Base-by-base conservation (phyloP, 2,888 invertebrate species). In the Dorcus hopei region DNA sequence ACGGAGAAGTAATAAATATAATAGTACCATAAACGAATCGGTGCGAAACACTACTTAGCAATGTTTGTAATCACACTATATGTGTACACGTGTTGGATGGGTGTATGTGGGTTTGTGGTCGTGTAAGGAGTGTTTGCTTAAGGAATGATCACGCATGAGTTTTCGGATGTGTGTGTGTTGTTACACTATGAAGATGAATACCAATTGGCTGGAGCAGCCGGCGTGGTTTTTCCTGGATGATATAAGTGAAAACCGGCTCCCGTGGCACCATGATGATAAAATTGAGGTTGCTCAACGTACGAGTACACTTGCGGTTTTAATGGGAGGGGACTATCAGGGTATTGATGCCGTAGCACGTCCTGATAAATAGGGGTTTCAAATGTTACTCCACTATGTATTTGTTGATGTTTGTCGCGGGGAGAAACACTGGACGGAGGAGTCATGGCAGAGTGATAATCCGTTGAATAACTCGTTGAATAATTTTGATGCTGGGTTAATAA, bases 391-490 rank as follows among this genome's bases (percentile, higher is more conserved):
- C 74, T 71, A 59, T 81, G 82, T 58, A 81, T 77, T 68, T 87
- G 88, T 74, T 83, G 85, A 76, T 81, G 87, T 68, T 88, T 93
- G 73, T 96, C 96, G 61, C 95, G 84, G 0, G 97, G 96, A 4
- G 96, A 96, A 1, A 96, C 96, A 3, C 96, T 96, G n/a, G 95
- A 94, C 52, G 97, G 97, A 53, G 96, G 96, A 3, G 96, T 96
- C 93, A 97, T 96, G 49, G 94, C 93, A 11, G 57, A 49, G 77
- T 95, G 95, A 72, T 93, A 93, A 72, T 93, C 93, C 64, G 89
- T 89, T 59, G 83, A 81, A 68, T 87, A 87, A 59, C 81, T 77
- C 80, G 71, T 84, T 80, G 72, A 84, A 83, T 68, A 87, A 82
- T 83, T 84, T 67, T 84, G 84, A 38, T 82, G 79, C 66, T 84